Evolutionary conservation across 1,140 invertebrate species (phyloP).

Genomic region (Eumeta japonica): DNA sequence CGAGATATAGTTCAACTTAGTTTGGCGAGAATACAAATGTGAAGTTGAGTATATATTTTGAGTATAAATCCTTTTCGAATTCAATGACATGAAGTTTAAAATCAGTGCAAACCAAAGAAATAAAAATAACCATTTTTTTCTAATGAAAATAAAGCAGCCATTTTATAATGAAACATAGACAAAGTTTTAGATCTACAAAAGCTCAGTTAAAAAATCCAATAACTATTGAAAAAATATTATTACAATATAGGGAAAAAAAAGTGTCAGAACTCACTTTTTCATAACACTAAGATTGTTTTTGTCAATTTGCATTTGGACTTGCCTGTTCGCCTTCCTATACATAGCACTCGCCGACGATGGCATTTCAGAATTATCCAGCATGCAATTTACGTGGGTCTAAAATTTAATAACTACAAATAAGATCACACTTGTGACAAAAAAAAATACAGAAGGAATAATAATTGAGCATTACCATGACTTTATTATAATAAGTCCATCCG

Average conservation of each 20-base stretch:
- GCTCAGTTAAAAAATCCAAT: too few species aligned
- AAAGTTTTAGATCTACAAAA: too few species aligned
- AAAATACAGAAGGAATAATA: not conserved
- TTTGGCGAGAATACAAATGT: too few species aligned
- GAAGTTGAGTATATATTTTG: too few species aligned
- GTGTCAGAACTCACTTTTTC: slow-evolving; percentile 30
- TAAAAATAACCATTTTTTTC: too few species aligned
- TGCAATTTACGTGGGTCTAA: slow-evolving; percentile 48
- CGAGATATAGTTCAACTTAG: too few species aligned
- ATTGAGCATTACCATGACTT: slow-evolving; percentile 59
- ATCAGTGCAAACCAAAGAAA: too few species aligned
- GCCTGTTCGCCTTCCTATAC: slow-evolving; percentile 35
- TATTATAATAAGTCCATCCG: slow-evolving; percentile 68
- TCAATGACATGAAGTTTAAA: too few species aligned
- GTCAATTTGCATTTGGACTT: slow-evolving; percentile 46
- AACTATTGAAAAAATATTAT: too few species aligned
- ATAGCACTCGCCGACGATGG: slow-evolving; percentile 46
- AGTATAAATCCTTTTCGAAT: too few species aligned
- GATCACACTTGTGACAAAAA: not conserved
- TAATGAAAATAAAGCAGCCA: too few species aligned
- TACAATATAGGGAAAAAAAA: not conserved
- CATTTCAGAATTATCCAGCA: slow-evolving; percentile 50
- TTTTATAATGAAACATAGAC: too few species aligned
- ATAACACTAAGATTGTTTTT: slow-evolving; percentile 47
- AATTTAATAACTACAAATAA: slow-evolving; percentile 9